Base-by-base conservation (phyloP, 2,113 vertebrate species). In the Tragelaphus strepsiceros region DNA sequence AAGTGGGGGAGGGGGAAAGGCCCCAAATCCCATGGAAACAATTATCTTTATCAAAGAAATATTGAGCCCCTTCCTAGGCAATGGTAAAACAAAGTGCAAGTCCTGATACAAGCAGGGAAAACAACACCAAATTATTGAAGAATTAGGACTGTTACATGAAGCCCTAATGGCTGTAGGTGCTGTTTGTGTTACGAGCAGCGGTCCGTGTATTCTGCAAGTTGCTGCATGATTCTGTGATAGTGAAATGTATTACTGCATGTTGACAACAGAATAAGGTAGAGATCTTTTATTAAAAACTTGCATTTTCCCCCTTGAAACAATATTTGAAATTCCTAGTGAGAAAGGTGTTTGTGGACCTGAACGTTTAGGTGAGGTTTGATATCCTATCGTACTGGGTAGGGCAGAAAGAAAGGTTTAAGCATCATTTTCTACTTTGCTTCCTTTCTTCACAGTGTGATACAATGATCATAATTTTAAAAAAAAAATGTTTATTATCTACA, bases 1-100 rank as follows among this genome's bases (percentile, higher is more conserved):
- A 98, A 81, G 81, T 64, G 96, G 30, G 32, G 82, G 93, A 97
- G 35, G 78, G 85, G 94, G 62, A 59, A 83, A 87, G 81, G 74
- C 0, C 0, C 94, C 91, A 95, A 94, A 96, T 94, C 97, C 10
- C 21, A 90, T 9, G 0, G 30, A 92, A 95, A 97, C 49, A 97
- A 91, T 98, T 98, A 92, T 97, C 97, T 97, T 98, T 91, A 96
- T 95, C 97, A 93, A 97, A 96, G 97, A 98, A 98, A 96, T 96
- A 97, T 92, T 6, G 91, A 97, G 83, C 58, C 89, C 94, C 53
- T 90, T 96, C 77, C 83, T 91, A 89, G 81, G 85, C 74, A 88
- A 95, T 61, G 90, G 97, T 71, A 90, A 94, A 97, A 74, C 94
- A 67, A 96, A 97, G 92, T 78, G 35, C 88, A 97, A 81, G 64